These are phyloP conservation scores for Chaetoderma sp. DNA, from an alignment of 2,888 invertebrate species.

Conservation along the genomic window DNA sequence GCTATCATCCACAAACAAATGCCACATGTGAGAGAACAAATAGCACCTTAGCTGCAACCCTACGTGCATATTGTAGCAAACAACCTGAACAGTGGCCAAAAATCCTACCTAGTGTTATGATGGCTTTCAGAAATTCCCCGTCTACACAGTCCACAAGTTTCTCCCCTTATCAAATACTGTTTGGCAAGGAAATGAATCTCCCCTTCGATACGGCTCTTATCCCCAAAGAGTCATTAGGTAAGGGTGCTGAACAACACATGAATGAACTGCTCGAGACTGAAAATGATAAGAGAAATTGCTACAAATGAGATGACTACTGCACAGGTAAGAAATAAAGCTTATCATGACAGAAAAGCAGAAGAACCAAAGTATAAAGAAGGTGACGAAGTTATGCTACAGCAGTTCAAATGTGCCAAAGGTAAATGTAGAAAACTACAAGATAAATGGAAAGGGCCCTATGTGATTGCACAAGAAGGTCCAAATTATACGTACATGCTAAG, in stretches of 20 bases:
- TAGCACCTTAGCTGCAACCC: background rate
- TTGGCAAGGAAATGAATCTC: background rate
- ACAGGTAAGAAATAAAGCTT: background rate
- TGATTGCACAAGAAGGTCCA: too few species aligned
- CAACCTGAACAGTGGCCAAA: background rate
- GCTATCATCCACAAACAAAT: conserved; percentile 1
- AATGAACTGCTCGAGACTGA: background rate
- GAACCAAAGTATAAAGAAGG: too few species aligned
- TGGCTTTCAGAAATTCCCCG: background rate
- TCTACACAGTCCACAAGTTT: background rate
- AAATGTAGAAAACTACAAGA: too few species aligned
- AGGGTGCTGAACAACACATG: background rate
- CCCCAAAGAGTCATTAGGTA: background rate
- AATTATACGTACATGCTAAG: too few species aligned
- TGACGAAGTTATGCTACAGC: too few species aligned
- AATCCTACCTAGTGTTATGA: background rate
- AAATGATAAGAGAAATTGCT: background rate
- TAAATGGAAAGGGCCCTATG: too few species aligned
- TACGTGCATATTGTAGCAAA: background rate
- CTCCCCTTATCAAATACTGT: background rate
- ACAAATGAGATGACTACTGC: background rate
- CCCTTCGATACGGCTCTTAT: background rate
- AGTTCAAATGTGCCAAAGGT: too few species aligned
- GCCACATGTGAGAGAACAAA: background rate
- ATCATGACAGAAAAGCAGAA: background rate